These are phyloP conservation scores for Zaprionus vittiger DNA, from an alignment of 1,140 invertebrate species.

Conservation along the genomic window DNA sequence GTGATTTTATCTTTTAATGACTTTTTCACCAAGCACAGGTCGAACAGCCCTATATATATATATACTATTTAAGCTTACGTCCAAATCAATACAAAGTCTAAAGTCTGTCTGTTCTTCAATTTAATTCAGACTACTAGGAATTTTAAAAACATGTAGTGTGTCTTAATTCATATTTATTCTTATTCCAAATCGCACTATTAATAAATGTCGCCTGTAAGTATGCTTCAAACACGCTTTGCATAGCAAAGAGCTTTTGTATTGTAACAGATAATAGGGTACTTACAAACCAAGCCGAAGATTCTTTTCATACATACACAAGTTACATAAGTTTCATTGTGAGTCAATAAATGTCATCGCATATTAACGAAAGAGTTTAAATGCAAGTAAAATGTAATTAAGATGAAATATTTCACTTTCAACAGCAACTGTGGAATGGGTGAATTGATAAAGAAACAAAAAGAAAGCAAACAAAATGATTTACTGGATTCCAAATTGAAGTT, in stretches of 20 bases:
- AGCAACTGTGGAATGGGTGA: neutral
- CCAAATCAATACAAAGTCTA: neutral
- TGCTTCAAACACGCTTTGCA: neutral
- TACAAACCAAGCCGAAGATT: too few relatives aligned
- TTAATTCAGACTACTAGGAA: too few relatives aligned
- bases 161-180: neutral
- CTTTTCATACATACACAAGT: neutral
- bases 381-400: neutral
- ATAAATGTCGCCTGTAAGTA: conserved; percentile 16
- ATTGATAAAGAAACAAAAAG: neutral
- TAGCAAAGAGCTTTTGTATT: conserved; percentile 7
- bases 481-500: neutral
- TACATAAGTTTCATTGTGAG: too few relatives aligned
- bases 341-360: neutral
- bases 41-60: conserved; percentile 21
- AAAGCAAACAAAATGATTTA: neutral
- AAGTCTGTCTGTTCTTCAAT: neutral
- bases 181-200: neutral
- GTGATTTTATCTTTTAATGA: conserved; percentile 83
- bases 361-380: neutral
- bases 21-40: conserved; percentile 69
- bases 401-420: neutral
- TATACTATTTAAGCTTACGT: neutral
- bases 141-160: too few relatives aligned
- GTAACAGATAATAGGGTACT: neutral